Evolutionary conservation across 1,140 invertebrate genomes (phyloP), one percentile per base, ranked within the genome.

Genomic region (Psilanteris sp.): DNA sequence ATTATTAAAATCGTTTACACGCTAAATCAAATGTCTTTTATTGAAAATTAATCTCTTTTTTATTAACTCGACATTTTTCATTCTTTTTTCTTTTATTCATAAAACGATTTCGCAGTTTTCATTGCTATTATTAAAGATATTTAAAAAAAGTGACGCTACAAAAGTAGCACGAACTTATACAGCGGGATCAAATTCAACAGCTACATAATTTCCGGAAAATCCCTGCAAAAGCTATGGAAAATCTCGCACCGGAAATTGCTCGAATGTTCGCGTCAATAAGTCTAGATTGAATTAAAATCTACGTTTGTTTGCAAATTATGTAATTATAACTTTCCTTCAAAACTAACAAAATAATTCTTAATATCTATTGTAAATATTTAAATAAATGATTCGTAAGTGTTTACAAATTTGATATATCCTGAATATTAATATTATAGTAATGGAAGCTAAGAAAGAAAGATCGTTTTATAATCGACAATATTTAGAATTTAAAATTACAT

Each of bases 181-280:
- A 26, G 39, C 15, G n/a, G 32, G 62, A 62, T 62, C 57, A 48
- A 48, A 62, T 62, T 55, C 48, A 48, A 32, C 8, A 32, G 46
- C 22, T 37, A 54, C 24, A 39, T 39, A 62, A 62, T 72, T 72
- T 62, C 67, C 55, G 37, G 46, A 7, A 62, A 62, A 62, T 62
- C 6, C 7, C 50, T 36, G 29, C 29, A 44, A 31, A 31, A 41
- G 14, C 34, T 15, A 9, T 9, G 15, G 22, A 6, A 13, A 54
- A 46, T 55, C 8, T 37, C 14, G 13, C 32, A 0, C 15, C 39
- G 57, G 67, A 72, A 72, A 62, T 72, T 72, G 26, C 57, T 46
- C 14, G 31, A 24, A 29, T 50, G 37, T 32, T 22, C 36, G 22
- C 46, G 15, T 27, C 37, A 27, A 39, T 62, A 64, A 72, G 24